Base-by-base conservation (phyloP, 1,140 invertebrate genomes). In the Agrypnia vestita region DNA sequence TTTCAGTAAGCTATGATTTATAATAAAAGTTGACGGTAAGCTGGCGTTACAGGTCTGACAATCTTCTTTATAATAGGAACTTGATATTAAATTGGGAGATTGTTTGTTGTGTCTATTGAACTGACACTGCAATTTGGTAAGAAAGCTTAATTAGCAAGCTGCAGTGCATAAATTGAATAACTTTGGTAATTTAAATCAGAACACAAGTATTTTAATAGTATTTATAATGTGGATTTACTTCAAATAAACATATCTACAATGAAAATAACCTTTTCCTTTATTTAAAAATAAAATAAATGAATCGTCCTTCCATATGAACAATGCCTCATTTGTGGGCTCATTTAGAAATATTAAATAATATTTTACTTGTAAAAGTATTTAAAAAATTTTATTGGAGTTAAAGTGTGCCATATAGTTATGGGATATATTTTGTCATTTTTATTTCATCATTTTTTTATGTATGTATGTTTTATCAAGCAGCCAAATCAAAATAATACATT, bases 391-490 rank as follows among this genome's bases (percentile, higher is more conserved):
- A 25, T 35, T n/a, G n/a, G n/a, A 25, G 8, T 35, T 35, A 64
- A 13, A 64, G 1, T 64, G 21, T 64, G 61, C 25, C 10, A 12
- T 25, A 64, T 64, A 64, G 44, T 46, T 69, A 46, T n/a, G n/a
- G 43, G 6, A 69, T 69, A 69, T 3, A 19, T 35, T 35, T 35
- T 35, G 25, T 35, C 6, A 1, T 35, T 35, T 35, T 35, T 35
- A n/a, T n/a, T n/a, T n/a, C n/a, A n/a, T n/a, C n/a, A 17, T 67
- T 72, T 72, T 17, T 53, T 72, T 17, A 10, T 72, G 47, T 55
- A 25, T 73, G 69, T 73, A 73, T 73, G 51, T 73, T 76, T 76
- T 76, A 76, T 76, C 35, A 46, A 76, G 53, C 73, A 76, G 73
- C 73, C 73, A 44, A 21, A n/a, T n/a, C 35, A 61, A 53, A 69